These are phyloP conservation scores for Latrodectus hesperus DNA, from an alignment of 2,888 invertebrate species.

Conservation along the genomic window DNA sequence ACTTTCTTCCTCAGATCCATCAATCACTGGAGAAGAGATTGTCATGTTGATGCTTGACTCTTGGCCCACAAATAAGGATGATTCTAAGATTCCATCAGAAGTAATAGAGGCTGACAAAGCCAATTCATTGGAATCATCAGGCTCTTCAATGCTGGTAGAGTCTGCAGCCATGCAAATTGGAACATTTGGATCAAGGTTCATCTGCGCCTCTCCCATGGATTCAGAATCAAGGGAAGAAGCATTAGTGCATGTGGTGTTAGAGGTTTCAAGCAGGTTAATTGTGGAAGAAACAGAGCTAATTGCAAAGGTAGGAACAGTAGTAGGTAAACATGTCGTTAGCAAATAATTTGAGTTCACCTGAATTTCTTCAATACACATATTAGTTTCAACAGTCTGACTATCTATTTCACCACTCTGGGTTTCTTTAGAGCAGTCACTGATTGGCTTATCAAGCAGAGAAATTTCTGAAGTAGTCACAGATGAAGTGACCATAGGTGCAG, in stretches of 20 bases:
- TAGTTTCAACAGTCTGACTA: slow-evolving; percentile 24
- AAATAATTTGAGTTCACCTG: slow-evolving; percentile 48
- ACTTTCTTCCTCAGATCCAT: slow-evolving; percentile 28
- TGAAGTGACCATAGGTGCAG: slow-evolving; percentile 52
- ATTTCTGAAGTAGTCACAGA: slow-evolving; percentile 53
- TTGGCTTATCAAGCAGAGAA: slow-evolving; percentile 1
- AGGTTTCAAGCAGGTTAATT: slow-evolving; percentile 49
- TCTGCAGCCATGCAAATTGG: slow-evolving; percentile 41
- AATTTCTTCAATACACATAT: slow-evolving; percentile 36
- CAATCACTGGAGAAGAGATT: slow-evolving; percentile 19
- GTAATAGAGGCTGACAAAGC: not conserved
- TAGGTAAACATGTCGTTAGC: slow-evolving; percentile 64
- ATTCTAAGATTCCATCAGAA: slow-evolving; percentile 18
- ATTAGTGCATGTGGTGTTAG: slow-evolving; percentile 58
- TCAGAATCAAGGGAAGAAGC: slow-evolving; percentile 37
- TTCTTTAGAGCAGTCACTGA: slow-evolving; percentile 4
- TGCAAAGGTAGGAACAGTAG: slow-evolving; percentile 53
- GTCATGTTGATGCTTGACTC: slow-evolving; percentile 38
- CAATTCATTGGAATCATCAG: not conserved
- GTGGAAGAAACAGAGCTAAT: slow-evolving; percentile 59
- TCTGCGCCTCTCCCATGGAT: slow-evolving; percentile 16
- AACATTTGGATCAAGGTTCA: slow-evolving; percentile 24
- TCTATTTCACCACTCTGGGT: slow-evolving; percentile 10
- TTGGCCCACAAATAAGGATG: slow-evolving; percentile 11
- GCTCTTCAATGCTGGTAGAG: slow-evolving; percentile 42